These are phyloP conservation scores for Merops nubicus DNA, from an alignment of 2,113 vertebrate species.

Conservation along the genomic window DNA sequence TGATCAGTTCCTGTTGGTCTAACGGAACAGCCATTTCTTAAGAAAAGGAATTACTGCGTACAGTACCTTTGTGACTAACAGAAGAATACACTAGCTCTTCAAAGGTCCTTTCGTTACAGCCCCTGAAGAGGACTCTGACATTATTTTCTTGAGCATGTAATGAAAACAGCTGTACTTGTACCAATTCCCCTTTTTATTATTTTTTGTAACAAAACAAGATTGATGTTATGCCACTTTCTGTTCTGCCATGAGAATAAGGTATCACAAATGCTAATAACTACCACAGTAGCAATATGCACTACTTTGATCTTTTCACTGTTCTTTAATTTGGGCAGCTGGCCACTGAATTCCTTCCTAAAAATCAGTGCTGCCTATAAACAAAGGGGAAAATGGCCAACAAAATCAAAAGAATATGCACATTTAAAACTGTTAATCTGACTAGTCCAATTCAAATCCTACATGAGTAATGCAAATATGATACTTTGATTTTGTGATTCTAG, in stretches of 20 bases:
- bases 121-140: slow-evolving; percentile 69
- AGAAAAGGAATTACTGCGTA: slow-evolving; percentile 63
- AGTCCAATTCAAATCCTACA: neutral
- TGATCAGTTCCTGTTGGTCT: slow-evolving; percentile 75
- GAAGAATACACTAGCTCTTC: slow-evolving; percentile 68
- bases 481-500: slow-evolving; percentile 42
- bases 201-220: slow-evolving; percentile 66
- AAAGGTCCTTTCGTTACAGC: slow-evolving; percentile 58
- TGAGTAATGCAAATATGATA: neutral
- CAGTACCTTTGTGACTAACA: slow-evolving; percentile 72
- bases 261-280: slow-evolving; percentile 50
- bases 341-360: slow-evolving; percentile 25
- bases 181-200: slow-evolving; percentile 59
- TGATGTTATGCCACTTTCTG: slow-evolving; percentile 66
- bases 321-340: slow-evolving; percentile 42
- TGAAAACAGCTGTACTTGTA: slow-evolving; percentile 61
- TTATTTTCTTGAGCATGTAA: slow-evolving; percentile 63
- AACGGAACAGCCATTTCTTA: slow-evolving; percentile 69
- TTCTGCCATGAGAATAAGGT: slow-evolving; percentile 63
- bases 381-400: neutral
- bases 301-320: slow-evolving; percentile 50
- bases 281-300: slow-evolving; percentile 19
- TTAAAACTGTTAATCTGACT: slow-evolving; percentile 4
- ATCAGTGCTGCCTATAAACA: neutral
- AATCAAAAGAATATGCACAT: slow-evolving; percentile 35